phyloP scores from a whole-genome alignment of 2,888 invertebrate species.

The Mayetiola destructor region DNA sequence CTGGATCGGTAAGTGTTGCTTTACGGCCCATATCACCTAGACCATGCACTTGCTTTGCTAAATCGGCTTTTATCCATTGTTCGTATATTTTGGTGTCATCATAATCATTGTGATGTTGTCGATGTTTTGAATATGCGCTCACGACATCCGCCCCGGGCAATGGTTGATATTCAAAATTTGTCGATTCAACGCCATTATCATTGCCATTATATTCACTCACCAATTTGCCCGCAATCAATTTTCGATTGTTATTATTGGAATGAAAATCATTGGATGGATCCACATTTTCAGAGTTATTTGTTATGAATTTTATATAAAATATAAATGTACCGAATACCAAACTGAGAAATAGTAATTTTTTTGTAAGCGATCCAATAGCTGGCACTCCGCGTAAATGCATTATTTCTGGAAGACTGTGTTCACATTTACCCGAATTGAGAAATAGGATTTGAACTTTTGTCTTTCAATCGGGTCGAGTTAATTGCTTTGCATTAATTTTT shows the following conservation, averaged over 20 bases:
- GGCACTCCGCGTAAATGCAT: background rate
- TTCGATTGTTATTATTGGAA: background rate
- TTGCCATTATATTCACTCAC: background rate
- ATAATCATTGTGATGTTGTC: no score
- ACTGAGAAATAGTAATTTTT: background rate
- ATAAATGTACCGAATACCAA: background rate
- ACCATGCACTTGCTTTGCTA: conserved; percentile 48
- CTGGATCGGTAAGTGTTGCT: conserved; percentile 49
- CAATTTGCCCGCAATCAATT: background rate
- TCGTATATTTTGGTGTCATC: conserved; percentile 26
- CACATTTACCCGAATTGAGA: no score
- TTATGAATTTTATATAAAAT: conserved; percentile 2
- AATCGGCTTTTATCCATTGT: conserved; percentile 43
- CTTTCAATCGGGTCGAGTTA: no score
- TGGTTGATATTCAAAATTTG: background rate
- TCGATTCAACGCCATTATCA: background rate
- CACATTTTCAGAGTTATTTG: background rate
- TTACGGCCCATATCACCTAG: conserved; percentile 59
- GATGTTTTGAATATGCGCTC: no score
- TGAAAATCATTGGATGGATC: background rate
- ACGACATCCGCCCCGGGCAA: background rate
- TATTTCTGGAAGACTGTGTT: background rate
- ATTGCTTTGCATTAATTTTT: no score
- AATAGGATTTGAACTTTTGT: no score
- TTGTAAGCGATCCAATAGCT: background rate